Percentiles rank a stretch among this genome's conserved stretches.
Evolutionary conservation across 2,113 vertebrate genomes (phyloP).

Genomic region (Montifringilla adamsi): DNA sequence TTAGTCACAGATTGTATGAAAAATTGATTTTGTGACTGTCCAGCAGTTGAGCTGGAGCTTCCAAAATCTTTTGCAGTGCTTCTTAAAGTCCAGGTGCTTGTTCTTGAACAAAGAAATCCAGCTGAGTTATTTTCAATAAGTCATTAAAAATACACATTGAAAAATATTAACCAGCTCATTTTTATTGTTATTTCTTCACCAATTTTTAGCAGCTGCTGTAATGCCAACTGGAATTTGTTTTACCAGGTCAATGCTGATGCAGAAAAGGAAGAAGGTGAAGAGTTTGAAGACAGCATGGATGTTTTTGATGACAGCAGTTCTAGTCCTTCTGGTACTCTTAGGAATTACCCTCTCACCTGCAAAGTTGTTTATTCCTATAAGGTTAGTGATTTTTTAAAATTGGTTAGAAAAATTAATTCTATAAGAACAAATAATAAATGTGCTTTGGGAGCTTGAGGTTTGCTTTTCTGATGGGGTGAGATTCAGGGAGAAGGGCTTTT

Average conservation of each 20-base stretch:
- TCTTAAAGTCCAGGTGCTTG: background rate
- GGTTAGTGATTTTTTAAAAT: conserved; percentile 70
- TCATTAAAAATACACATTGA: background rate
- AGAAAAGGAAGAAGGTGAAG: conserved; percentile 92
- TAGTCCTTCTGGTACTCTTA: conserved; percentile 94
- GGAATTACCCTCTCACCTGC: conserved; percentile 97
- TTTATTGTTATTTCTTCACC: background rate
- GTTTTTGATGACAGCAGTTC: conserved; percentile 96
- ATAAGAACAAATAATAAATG: background rate
- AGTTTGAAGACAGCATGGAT: conserved; percentile 97
- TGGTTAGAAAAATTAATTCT: background rate
- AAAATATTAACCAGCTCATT: background rate
- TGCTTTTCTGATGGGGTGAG: background rate
- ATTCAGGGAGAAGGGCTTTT: background rate
- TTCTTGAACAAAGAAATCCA: background rate
- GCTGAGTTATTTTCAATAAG: background rate
- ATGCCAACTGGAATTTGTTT: background rate
- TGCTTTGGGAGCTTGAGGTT: background rate
- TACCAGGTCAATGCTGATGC: conserved; percentile 84
- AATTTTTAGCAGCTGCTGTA: background rate
- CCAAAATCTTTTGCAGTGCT: background rate
- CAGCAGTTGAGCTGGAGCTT: background rate
- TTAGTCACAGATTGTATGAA: background rate
- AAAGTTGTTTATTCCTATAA: conserved; percentile 98
- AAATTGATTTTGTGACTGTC: background rate